phyloP scores from a whole-genome alignment of 92 coral and sea anemone species.

The Virgularia gustaviana region DNA sequence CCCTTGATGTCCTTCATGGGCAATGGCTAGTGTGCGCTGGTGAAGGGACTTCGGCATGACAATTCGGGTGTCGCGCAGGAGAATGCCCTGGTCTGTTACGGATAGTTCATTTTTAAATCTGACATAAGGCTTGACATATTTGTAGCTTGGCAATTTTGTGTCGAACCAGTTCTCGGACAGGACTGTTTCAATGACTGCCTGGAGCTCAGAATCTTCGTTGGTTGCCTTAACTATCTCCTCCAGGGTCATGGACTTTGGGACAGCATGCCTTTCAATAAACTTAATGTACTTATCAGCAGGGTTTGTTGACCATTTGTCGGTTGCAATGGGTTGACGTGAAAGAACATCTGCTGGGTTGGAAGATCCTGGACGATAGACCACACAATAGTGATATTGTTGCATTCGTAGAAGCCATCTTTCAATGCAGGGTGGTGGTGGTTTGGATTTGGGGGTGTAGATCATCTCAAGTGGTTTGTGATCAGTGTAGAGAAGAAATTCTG shows the following conservation, averaged over 20 bases:
- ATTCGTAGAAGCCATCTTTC: neutral
- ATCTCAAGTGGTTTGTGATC: conserved; percentile 4
- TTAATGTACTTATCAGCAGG: conserved; percentile 28
- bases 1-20: conserved; percentile 62
- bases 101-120: conserved; percentile 39
- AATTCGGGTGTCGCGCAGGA: conserved; percentile 36
- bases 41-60: conserved; percentile 40
- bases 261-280: conserved; percentile 15
- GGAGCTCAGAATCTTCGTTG: neutral
- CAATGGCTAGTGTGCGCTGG: conserved; percentile 35
- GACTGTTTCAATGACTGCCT: neutral
- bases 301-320: too few relatives aligned
- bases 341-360: neutral
- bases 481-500: neutral
- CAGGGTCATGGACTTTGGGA: conserved; percentile 32
- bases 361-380: neutral
- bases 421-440: neutral
- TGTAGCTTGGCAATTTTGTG: too few relatives aligned
- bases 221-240: conserved; percentile 9
- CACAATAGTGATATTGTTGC: neutral
- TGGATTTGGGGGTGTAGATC: neutral
- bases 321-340: conserved; percentile 6
- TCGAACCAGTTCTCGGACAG: neutral
- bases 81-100: conserved; percentile 20
- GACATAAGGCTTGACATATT: conserved; percentile 14